Conservation (phyloP, 2,113 vertebrate genomes). For the Hydropotes inermis region DNA sequence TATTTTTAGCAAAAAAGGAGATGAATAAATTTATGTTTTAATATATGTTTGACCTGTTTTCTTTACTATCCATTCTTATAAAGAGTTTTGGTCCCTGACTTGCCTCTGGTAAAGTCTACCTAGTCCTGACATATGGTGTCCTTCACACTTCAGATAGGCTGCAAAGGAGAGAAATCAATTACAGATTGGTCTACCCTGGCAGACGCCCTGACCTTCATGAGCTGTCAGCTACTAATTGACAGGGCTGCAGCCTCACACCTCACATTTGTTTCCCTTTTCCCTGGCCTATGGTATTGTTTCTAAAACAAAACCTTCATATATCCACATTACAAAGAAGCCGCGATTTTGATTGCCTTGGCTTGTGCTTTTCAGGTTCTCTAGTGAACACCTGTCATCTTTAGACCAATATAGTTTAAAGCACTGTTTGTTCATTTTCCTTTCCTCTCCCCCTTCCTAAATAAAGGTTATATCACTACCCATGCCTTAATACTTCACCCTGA, state of each 20-base stretch:
- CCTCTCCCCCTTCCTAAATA: not conserved
- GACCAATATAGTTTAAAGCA: slow-evolving; percentile 36
- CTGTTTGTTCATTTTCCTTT: slow-evolving; percentile 32
- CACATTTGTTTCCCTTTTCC: not conserved
- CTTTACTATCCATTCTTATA: not conserved
- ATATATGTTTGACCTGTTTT: not conserved
- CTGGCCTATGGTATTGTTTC: not conserved
- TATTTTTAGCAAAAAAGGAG: not conserved
- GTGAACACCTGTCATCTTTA: slow-evolving; percentile 6
- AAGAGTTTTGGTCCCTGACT: not conserved
- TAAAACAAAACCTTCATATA: not conserved
- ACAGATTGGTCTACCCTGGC: not conserved
- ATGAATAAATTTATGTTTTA: not conserved
- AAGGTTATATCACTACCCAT: slow-evolving; percentile 30
- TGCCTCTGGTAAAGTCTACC: not conserved
- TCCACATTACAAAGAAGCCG: not conserved
- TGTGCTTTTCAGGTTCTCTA: not conserved
- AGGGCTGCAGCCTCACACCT: slow-evolving; percentile 21
- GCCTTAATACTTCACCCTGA: not conserved
- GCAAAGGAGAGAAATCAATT: not conserved
- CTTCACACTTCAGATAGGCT: not conserved
- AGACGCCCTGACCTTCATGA: not conserved
- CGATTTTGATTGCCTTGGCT: not conserved
- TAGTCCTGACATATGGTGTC: not conserved
- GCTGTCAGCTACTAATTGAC: not conserved